Conservation (phyloP, 2,797 vertebrate genomes). For the Melopsittacus undulatus region DNA sequence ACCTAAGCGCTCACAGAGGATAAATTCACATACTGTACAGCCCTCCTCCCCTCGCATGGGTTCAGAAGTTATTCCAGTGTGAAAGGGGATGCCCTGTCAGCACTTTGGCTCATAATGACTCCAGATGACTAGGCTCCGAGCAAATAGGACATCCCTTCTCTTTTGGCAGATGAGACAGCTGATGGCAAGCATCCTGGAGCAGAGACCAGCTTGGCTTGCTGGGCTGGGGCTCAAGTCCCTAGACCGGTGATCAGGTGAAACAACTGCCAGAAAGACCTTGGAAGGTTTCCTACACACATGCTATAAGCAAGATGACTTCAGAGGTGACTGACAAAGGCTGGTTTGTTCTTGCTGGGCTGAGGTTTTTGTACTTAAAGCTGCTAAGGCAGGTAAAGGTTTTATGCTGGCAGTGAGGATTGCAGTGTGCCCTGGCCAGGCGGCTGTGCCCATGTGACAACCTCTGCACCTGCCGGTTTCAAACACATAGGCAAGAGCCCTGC, state of each 20-base stretch:
- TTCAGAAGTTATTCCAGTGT: not conserved
- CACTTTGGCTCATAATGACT: not conserved
- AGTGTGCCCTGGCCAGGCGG: not conserved
- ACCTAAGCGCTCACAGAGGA: not conserved
- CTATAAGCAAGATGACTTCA: not conserved
- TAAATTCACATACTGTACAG: not conserved
- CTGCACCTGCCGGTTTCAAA: not conserved
- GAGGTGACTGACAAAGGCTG: not conserved
- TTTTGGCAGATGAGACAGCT: not conserved
- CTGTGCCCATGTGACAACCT: not conserved
- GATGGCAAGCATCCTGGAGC: not conserved
- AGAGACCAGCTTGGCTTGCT: not conserved
- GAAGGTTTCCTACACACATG: not conserved
- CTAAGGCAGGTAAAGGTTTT: constrained; percentile 49
- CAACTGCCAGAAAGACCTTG: not conserved
- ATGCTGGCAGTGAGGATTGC: constrained; percentile 33
- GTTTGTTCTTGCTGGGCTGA: not conserved
- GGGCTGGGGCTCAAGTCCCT: not conserved
- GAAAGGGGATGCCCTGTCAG: not conserved
- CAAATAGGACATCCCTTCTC: not conserved
- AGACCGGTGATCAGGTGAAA: not conserved
- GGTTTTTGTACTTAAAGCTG: not conserved
- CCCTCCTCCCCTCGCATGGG: rapidly evolving
- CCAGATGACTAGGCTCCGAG: not conserved
- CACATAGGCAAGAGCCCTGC: not conserved